Conservation (phyloP, 2,797 vertebrate species). For the Pteronotus mesoamericanus region DNA sequence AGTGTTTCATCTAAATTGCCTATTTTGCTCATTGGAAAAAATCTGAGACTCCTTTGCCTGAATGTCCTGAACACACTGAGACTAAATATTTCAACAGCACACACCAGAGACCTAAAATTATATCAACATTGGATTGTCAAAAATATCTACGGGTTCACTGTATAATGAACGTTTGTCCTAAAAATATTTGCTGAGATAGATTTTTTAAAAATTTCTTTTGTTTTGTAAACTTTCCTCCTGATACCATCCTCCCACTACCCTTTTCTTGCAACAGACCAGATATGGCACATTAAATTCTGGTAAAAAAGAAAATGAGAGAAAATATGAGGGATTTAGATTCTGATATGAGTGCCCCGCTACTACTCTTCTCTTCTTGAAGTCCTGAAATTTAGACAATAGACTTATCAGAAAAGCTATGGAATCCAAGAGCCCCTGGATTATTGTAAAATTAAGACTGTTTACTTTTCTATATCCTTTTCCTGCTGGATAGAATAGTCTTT, state of each 20-base stretch:
- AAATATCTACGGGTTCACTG: background rate
- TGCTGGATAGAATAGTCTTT: background rate
- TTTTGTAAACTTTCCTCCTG: background rate
- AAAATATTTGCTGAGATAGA: background rate
- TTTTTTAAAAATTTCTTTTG: background rate
- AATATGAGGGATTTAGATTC: background rate
- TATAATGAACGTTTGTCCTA: background rate
- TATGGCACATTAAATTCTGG: background rate
- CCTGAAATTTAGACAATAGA: background rate
- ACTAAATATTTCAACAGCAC: background rate
- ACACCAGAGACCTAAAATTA: background rate
- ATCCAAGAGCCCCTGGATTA: background rate
- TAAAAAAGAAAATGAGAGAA: background rate
- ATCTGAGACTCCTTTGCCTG: background rate
- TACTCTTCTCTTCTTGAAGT: background rate
- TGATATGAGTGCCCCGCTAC: rapidly evolving
- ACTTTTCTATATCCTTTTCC: background rate
- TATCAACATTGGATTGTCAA: background rate
- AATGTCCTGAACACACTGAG: background rate
- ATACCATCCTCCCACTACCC: rapidly evolving
- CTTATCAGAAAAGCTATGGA: background rate
- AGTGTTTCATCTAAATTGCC: background rate
- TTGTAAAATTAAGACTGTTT: background rate
- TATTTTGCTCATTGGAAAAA: background rate
- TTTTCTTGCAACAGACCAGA: background rate